Conservation (phyloP, 2,888 invertebrate genomes). For the Hedychridium roseum region DNA sequence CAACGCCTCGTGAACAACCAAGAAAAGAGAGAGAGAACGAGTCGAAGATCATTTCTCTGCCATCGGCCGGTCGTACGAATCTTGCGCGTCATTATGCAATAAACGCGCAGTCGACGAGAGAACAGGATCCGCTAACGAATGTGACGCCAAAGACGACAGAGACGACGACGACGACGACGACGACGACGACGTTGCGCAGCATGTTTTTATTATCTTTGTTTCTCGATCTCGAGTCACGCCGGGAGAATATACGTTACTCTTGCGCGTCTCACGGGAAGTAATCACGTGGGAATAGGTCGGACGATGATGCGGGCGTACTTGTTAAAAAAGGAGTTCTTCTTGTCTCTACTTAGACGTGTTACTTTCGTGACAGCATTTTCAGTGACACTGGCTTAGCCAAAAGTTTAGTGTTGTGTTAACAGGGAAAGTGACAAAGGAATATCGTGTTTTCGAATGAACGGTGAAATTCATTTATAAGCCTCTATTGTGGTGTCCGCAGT, state of each 20-base stretch:
- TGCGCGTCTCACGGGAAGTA: conserved; percentile 25
- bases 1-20: no score
- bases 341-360: no score
- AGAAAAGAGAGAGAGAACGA: conserved; percentile 8
- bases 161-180: conserved; percentile 27
- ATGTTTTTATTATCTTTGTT: conserved; percentile 39
- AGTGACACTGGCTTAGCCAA: no score
- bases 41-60: conserved; percentile 12
- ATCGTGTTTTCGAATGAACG: no score
- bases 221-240: conserved; percentile 22
- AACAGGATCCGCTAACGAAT: conserved; percentile 16
- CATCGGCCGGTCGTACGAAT: conserved; percentile 32
- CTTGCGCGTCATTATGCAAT: conserved; percentile 61
- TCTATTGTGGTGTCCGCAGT: no score
- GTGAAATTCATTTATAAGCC: no score
- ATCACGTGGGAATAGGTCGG: conserved; percentile 57
- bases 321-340: no score
- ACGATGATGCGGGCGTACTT: conserved; percentile 27
- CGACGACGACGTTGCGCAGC: conserved; percentile 19
- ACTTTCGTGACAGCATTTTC: no score
- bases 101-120: conserved; percentile 33
- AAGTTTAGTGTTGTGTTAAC: no score
- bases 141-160: conserved; percentile 20
- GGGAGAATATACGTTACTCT: conserved; percentile 19
- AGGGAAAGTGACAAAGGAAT: no score